These are phyloP conservation scores for Dryas iulia DNA, from an alignment of 1,140 invertebrate species.

Conservation along the genomic window DNA sequence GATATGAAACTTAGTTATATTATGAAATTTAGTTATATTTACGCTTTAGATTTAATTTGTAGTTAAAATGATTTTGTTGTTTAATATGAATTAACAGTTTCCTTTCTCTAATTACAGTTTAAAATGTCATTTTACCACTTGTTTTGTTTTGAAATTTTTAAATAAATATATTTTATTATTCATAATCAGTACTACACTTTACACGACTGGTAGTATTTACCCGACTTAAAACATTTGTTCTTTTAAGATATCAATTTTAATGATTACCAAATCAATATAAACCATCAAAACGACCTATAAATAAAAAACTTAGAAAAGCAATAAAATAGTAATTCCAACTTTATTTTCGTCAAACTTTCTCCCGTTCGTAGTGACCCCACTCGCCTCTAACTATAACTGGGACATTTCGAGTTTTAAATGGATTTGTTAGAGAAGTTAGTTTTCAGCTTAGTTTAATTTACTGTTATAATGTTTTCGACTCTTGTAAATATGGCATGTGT, in stretches of 20 bases:
- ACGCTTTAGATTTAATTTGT: background rate
- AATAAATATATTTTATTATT: no score
- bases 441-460: background rate
- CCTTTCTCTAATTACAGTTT: no score
- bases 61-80: no score
- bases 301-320: background rate
- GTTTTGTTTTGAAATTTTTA: no score
- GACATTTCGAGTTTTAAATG: constrained; percentile 17
- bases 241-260: background rate
- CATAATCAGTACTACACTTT: no score
- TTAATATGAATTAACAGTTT: no score
- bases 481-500: background rate
- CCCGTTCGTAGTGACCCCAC: background rate
- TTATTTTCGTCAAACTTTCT: background rate
- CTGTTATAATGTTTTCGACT: background rate
- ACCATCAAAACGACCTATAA: background rate
- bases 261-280: background rate
- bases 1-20: background rate
- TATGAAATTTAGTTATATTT: background rate
- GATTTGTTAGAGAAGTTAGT: constrained; percentile 9
- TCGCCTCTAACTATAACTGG: constrained; percentile 12
- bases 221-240: no score
- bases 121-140: no score
- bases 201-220: no score
- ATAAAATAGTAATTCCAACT: background rate